Evolutionary conservation across 1,140 invertebrate species (phyloP).

Genomic region (Chrysomallon squamiferum): DNA sequence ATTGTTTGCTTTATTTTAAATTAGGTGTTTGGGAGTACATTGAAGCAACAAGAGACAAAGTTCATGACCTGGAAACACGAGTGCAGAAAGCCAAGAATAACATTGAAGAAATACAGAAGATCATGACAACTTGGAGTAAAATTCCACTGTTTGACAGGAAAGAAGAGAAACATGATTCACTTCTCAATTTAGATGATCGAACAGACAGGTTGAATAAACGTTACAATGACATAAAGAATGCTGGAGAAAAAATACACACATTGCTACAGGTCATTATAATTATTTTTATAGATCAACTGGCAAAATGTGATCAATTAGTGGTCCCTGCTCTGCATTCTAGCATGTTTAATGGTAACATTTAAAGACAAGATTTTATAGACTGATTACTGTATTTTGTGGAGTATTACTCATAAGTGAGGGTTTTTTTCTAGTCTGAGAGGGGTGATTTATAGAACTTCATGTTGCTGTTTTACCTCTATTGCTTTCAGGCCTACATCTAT

Average conservation of each 20-base stretch:
- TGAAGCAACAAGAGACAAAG: constrained; percentile 75
- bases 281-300: no score
- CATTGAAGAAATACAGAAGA: constrained; percentile 76
- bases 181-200: constrained; percentile 84
- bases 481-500: no score
- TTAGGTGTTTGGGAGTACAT: constrained; percentile 82
- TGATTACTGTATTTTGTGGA: no score
- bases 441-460: no score
- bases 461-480: no score
- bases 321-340: no score
- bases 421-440: no score
- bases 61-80: constrained; percentile 79
- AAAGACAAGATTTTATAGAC: no score
- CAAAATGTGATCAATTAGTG: no score
- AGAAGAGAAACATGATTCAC: constrained; percentile 81
- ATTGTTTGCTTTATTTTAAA: constrained; percentile 14
- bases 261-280: constrained; percentile 68
- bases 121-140: constrained; percentile 81
- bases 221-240: constrained; percentile 77
- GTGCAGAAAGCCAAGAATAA: constrained; percentile 86
- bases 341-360: no score
- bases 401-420: no score
- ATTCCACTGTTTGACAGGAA: constrained; percentile 81
- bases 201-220: constrained; percentile 75
- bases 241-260: constrained; percentile 75